A percentile compares a stretch with the other conserved stretches of the same genome.
Evolutionary conservation across 2,888 invertebrate genomes (phyloP).

Genomic region (Hydrotaea diabolus): DNA sequence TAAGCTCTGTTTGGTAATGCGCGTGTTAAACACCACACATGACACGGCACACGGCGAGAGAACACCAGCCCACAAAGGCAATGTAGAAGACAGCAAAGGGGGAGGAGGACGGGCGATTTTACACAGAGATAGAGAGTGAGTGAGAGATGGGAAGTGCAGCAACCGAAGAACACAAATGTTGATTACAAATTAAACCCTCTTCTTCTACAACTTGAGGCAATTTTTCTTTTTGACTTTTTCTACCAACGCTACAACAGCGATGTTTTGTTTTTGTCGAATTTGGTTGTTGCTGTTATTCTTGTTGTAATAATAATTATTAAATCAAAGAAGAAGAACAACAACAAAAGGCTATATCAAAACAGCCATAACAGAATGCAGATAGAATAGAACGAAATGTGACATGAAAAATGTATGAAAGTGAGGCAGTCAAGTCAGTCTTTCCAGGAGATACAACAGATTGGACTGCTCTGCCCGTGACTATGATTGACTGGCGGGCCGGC

Average conservation of each 20-base stretch:
- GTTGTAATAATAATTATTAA: not conserved
- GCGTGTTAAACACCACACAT: not conserved
- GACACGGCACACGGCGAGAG: not conserved
- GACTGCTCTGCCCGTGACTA: not conserved
- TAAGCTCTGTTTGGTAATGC: conserved; percentile 63
- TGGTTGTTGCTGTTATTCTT: too few relatives aligned
- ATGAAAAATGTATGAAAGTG: too few relatives aligned
- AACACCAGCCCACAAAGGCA: too few relatives aligned
- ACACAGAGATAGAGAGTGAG: not conserved
- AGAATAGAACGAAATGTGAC: not conserved
- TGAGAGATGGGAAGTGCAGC: too few relatives aligned
- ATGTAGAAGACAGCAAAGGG: too few relatives aligned
- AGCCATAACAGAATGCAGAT: not conserved
- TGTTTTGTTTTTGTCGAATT: not conserved
- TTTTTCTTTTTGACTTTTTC: not conserved
- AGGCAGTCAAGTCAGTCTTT: not conserved
- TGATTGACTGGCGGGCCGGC: not conserved
- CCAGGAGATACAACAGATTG: not conserved
- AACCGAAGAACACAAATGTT: not conserved
- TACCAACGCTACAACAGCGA: not conserved
- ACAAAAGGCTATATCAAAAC: not conserved
- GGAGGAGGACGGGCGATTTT: not conserved
- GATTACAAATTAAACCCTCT: not conserved
- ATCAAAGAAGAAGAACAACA: not conserved
- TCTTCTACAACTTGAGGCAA: not conserved